Percentiles rank a stretch among this genome's conserved stretches.
Conservation (phyloP, 2,888 invertebrate species). For the Mythimna impura region DNA sequence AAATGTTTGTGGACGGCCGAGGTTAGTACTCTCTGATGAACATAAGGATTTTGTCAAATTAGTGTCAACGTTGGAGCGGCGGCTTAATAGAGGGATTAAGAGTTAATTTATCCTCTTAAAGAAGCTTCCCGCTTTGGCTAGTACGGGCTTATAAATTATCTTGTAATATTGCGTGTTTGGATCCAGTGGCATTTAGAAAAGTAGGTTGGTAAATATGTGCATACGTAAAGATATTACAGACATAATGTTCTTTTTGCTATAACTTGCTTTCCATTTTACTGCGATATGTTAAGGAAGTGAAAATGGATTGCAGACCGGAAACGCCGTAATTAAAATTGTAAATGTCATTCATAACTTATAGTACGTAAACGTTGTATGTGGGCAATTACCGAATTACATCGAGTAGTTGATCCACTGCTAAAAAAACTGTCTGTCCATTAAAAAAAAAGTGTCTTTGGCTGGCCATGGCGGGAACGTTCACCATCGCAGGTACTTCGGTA, state of each 20-base stretch:
- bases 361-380: background rate
- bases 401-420: background rate
- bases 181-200: slow-evolving; percentile 69
- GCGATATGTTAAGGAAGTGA: slow-evolving; percentile 35
- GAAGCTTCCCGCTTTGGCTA: slow-evolving; percentile 50
- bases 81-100: slow-evolving; percentile 59
- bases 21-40: slow-evolving; percentile 76
- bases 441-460: slow-evolving; percentile 43
- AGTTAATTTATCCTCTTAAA: slow-evolving; percentile 58
- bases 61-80: slow-evolving; percentile 50
- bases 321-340: slow-evolving; percentile 30
- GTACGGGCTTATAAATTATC: slow-evolving; percentile 45
- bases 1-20: slow-evolving; percentile 88
- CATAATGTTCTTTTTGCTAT: slow-evolving; percentile 47
- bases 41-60: slow-evolving; percentile 60
- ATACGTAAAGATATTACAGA: slow-evolving; percentile 44
- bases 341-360: slow-evolving; percentile 29
- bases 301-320: slow-evolving; percentile 27
- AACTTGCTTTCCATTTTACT: slow-evolving; percentile 46
- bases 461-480: slow-evolving; percentile 61
- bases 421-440: slow-evolving; percentile 38
- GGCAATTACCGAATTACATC: slow-evolving; percentile 28
- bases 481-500: slow-evolving; percentile 52
- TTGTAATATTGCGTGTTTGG: slow-evolving; percentile 66
- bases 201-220: slow-evolving; percentile 58